Conservation (phyloP, 2,113 vertebrate species). For the Erythrocebus patas region DNA sequence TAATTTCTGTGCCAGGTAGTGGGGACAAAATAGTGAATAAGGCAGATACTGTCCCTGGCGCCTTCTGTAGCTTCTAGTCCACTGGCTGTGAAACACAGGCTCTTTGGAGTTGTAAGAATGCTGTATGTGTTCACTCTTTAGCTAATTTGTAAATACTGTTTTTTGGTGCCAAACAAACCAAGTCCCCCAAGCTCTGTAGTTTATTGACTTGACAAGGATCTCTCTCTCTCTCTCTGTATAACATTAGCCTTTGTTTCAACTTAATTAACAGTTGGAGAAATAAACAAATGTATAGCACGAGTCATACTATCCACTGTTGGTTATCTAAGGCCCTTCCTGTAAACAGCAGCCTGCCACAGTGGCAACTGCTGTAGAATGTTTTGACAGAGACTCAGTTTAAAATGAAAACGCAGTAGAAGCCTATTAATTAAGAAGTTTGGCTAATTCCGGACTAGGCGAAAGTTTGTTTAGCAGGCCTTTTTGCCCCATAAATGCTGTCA, state of each 20-base stretch:
- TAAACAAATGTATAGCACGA: conserved; percentile 7
- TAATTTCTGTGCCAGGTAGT: not conserved
- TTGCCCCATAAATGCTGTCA: not conserved
- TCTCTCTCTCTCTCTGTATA: too few relatives aligned
- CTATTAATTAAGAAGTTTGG: conserved; percentile 60
- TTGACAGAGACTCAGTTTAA: conserved; percentile 48
- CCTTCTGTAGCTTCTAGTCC: not conserved
- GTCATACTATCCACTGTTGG: not conserved
- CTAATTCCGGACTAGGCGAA: conserved; percentile 49
- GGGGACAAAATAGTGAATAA: not conserved
- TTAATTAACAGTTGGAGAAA: conserved; percentile 61
- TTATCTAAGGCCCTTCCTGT: not conserved
- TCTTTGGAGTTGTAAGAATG: not conserved
- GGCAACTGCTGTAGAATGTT: not conserved
- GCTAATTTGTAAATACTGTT: conserved; percentile 41
- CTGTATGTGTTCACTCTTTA: not conserved
- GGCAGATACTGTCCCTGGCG: not conserved
- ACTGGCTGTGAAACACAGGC: not conserved
- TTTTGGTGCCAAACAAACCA: conserved; percentile 19
- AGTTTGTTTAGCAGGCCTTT: conserved; percentile 19
- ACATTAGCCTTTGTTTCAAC: conserved; percentile 45
- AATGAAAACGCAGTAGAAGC: conserved; percentile 57
- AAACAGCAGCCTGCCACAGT: not conserved
- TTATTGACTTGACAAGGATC: not conserved
- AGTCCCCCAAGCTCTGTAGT: not conserved